These are phyloP conservation scores for Drosophila paulistorum DNA, from an alignment of 1,140 invertebrate species.

Conservation along the genomic window DNA sequence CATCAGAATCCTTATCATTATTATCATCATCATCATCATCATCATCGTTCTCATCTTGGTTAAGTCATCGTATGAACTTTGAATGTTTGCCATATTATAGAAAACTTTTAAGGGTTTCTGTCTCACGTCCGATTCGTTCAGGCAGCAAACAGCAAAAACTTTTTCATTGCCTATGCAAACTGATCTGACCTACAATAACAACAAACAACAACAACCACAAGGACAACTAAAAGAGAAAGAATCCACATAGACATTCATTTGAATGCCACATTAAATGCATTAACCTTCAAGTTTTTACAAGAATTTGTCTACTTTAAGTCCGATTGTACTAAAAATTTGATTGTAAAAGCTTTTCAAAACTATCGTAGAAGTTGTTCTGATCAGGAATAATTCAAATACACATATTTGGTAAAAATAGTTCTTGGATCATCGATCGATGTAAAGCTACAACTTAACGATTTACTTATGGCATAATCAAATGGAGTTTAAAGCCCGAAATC, in stretches of 20 bases:
- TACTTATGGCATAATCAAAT: too few relatives aligned
- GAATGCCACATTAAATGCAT: constrained; percentile 64
- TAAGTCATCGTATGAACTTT: constrained; percentile 27
- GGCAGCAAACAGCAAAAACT: constrained; percentile 32
- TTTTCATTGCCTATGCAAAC: constrained; percentile 67
- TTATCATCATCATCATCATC: constrained; percentile 3
- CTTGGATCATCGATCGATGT: too few relatives aligned
- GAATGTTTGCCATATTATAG: constrained; percentile 25
- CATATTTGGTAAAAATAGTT: too few relatives aligned
- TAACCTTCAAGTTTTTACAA: background rate
- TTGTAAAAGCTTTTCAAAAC: too few relatives aligned
- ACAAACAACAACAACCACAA: constrained; percentile 20
- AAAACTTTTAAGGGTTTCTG: constrained; percentile 13
- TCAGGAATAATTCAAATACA: too few relatives aligned
- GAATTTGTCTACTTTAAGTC: too few relatives aligned
- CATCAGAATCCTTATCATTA: background rate
- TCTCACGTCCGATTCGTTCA: background rate
- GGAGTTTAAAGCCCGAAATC: too few relatives aligned
- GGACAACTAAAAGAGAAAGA: background rate
- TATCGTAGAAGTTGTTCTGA: too few relatives aligned
- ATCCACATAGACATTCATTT: constrained; percentile 54
- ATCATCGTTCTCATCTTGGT: constrained; percentile 7
- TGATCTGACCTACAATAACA: constrained; percentile 42
- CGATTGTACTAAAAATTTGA: too few relatives aligned
- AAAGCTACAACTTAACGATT: too few relatives aligned